phyloP scores from a whole-genome alignment of 2,113 vertebrate species.

The Syrmaticus mikado region DNA sequence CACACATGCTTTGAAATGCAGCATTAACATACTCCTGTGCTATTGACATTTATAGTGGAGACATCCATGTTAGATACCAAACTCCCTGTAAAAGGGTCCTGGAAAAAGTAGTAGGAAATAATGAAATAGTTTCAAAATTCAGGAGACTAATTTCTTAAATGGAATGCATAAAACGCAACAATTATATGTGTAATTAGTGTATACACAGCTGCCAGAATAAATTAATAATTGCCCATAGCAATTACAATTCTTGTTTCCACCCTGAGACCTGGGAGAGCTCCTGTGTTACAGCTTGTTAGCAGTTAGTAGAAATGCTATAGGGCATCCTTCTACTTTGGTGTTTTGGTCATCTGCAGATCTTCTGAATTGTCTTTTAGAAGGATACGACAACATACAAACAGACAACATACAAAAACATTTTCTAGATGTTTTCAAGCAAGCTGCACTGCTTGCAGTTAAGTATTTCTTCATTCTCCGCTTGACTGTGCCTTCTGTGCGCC shows the following conservation, averaged over 20 bases:
- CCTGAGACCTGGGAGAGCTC: neutral
- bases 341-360: neutral
- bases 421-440: neutral
- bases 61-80: neutral
- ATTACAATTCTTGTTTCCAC: neutral
- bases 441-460: neutral
- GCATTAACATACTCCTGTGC: accelerated
- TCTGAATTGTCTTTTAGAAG: neutral
- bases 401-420: neutral
- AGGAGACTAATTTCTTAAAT: neutral
- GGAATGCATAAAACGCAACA: neutral
- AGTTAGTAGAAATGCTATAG: neutral
- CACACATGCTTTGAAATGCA: too few relatives aligned
- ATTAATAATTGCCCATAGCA: neutral
- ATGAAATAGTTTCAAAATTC: neutral
- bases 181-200: conserved; percentile 7
- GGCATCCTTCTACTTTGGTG: neutral
- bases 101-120: neutral
- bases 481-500: accelerated
- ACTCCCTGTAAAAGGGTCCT: neutral
- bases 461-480: neutral
- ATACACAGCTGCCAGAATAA: neutral
- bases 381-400: neutral
- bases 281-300: neutral
- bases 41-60: neutral